These are phyloP conservation scores for Platycnemis pennipes DNA, from an alignment of 2,888 invertebrate species.

Conservation along the genomic window DNA sequence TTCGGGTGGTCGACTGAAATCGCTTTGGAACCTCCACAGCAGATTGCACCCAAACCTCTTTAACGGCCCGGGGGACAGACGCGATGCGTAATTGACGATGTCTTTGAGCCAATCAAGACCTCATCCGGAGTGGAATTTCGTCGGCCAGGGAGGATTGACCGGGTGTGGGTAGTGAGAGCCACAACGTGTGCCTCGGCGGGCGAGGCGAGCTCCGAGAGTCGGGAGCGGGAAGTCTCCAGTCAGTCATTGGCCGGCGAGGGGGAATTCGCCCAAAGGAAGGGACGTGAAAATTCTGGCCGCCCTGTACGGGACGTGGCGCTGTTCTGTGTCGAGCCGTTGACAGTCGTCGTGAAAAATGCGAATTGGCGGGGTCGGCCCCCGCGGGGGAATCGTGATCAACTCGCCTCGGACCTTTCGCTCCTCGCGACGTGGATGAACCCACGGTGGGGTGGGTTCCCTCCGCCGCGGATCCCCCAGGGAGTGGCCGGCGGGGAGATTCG, in stretches of 20 bases:
- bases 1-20: not conserved
- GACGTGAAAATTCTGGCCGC: no score
- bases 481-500: no score
- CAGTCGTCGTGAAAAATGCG: no score
- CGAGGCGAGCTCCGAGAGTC: not conserved
- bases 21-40: not conserved
- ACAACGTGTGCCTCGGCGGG: not conserved
- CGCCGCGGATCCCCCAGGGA: no score
- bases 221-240: not conserved
- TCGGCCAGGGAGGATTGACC: not conserved
- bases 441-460: no score
- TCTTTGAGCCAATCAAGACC: conserved; percentile 3
- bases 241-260: not conserved
- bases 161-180: not conserved
- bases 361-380: no score
- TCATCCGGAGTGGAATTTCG: conserved; percentile 16
- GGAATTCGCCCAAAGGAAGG: no score
- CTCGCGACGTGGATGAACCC: no score
- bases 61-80: not conserved
- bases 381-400: no score
- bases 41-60: not conserved
- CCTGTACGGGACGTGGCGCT: no score
- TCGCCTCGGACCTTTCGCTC: no score
- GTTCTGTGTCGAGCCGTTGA: no score
- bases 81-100: conserved; percentile 1